A percentile compares a stretch with the other conserved stretches of the same genome.
These are phyloP conservation scores for Eristalis tenax DNA, from an alignment of 2,888 invertebrate genomes.

Conservation along the genomic window DNA sequence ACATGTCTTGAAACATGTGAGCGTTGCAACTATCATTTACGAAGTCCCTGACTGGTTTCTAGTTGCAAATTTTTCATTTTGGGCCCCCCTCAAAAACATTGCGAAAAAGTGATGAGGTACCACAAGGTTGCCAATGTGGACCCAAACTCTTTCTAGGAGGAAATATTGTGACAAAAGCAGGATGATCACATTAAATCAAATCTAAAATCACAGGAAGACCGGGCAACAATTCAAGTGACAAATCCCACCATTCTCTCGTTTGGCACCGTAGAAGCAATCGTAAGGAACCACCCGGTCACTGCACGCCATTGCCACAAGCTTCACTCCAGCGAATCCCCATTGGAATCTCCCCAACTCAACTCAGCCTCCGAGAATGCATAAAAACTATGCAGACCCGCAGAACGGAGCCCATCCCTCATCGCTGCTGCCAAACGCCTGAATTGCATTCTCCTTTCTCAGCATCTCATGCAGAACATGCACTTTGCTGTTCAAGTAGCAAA, in stretches of 20 bases:
- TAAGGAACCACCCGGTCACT: not conserved
- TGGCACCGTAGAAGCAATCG: not conserved
- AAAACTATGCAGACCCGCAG: not conserved
- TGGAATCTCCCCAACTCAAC: not conserved
- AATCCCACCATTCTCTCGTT: not conserved
- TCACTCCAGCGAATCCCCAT: not conserved
- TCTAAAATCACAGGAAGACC: too few species aligned
- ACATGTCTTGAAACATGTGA: too few species aligned
- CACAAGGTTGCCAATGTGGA: too few species aligned
- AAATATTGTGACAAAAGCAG: too few species aligned
- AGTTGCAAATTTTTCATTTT: too few species aligned
- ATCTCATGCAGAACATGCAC: conserved; percentile 12
- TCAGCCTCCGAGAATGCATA: not conserved
- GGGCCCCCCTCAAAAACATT: too few species aligned
- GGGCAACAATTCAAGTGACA: not conserved
- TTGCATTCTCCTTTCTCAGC: not conserved
- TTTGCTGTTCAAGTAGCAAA: conserved; percentile 19
- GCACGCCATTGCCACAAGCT: not conserved
- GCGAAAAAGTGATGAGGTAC: too few species aligned
- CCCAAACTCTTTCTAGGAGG: too few species aligned
- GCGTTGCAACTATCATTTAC: too few species aligned
- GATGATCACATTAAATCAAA: too few species aligned
- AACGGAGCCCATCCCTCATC: not conserved
- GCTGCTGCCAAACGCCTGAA: conserved; percentile 2
- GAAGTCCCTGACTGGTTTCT: too few species aligned